Evolutionary conservation across 2,113 vertebrate genomes (phyloP).

Genomic region (Scomber scombrus): DNA sequence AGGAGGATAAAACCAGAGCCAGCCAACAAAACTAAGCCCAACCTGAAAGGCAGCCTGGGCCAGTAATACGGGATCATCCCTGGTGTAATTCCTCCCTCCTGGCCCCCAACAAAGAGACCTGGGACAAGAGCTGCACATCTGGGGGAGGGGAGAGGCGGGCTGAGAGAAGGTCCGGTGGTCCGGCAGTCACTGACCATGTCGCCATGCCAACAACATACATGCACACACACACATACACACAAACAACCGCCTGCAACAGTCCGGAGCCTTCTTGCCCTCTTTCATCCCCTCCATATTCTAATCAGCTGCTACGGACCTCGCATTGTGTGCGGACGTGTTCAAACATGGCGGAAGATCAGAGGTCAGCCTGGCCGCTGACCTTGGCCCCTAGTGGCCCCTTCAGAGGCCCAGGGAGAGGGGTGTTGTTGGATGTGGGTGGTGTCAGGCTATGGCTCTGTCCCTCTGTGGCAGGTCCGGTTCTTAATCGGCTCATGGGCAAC

Average conservation of each 20-base stretch:
- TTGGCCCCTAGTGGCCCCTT: constrained; percentile 78
- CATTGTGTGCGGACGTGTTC: constrained; percentile 87
- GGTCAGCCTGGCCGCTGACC: constrained; percentile 85
- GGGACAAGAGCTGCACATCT: constrained; percentile 74
- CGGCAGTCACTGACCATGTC: constrained; percentile 75
- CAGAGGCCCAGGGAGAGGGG: constrained; percentile 62
- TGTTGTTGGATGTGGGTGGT: constrained; percentile 78
- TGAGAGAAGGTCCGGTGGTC: constrained; percentile 68
- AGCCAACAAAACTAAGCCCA: constrained; percentile 76
- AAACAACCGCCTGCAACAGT: constrained; percentile 68
- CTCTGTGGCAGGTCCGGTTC: constrained; percentile 71
- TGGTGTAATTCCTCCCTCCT: constrained; percentile 79
- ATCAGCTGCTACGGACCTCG: constrained; percentile 82
- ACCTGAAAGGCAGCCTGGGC: constrained; percentile 76
- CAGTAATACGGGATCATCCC: constrained; percentile 83
- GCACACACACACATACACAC: constrained; percentile 40
- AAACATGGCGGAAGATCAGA: constrained; percentile 87
- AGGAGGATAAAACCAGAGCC: constrained; percentile 72
- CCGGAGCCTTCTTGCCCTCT: constrained; percentile 75
- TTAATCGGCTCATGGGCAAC: constrained; percentile 83
- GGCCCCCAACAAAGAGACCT: constrained; percentile 77
- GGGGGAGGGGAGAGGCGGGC: constrained; percentile 47
- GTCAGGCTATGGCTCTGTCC: constrained; percentile 64
- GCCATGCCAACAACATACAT: constrained; percentile 79
- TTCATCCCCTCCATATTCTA: constrained; percentile 85